Base-by-base conservation (phyloP, 2,113 vertebrate species). In the Forbesichthys papilliferus region DNA sequence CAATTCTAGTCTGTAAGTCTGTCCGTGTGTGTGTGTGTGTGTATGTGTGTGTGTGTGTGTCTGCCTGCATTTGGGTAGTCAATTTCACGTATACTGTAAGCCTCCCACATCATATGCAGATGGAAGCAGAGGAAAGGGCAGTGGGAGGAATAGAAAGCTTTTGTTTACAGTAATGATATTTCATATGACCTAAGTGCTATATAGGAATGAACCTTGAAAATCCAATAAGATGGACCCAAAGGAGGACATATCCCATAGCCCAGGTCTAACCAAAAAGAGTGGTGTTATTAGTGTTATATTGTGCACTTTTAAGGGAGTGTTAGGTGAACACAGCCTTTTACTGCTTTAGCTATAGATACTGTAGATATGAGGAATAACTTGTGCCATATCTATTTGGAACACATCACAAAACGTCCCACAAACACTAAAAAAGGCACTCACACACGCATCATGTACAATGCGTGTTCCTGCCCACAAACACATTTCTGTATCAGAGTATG, bases 71-170 rank as follows among this genome's bases (percentile, higher is more conserved):
- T 72, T 84, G 70, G 27, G 2, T 27, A 27, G 27, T 27, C 27
- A 27, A 27, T 27, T 27, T 27, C 27, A 27, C 27, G 1, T 27
- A 27, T 27, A 27, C 27, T 3, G 27, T 27, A 27, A 86, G 84
- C 88, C 86, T 87, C 90, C 90, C 82, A 91, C 90, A 80, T 79
- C 13, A 48, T 88, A 88, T 90, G 87, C 86, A 91, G 80, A 92
- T 86, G 53, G 78, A 84, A 78, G 80, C 64, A 75, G 63, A 67
- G 75, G 67, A 79, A 79, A 72, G 84, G 70, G 63, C 77, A 58
- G 91, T 90, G 89, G 91, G 89, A 72, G 87, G 89, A 84, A 90
- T 88, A 89, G 73, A 89, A 73, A 82, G 74, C 80, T 76, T 73
- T 73, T 67, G 79, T 87, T 80, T 72, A 64, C 75, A 27, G 27